phyloP scores from a whole-genome alignment of 2,888 invertebrate genomes.

The Harmothoe impar region DNA sequence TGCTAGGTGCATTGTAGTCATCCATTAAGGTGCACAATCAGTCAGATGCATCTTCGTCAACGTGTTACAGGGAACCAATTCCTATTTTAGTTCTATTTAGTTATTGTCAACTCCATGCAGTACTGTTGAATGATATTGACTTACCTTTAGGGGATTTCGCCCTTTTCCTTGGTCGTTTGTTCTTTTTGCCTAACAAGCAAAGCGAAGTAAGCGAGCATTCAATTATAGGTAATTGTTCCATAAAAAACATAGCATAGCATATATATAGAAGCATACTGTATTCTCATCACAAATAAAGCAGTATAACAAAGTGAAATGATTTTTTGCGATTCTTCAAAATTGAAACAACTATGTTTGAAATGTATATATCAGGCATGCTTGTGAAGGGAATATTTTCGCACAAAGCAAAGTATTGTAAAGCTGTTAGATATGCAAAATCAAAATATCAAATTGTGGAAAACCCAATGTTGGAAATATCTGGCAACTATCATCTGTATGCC shows the following conservation, averaged over 20 bases:
- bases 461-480: too few relatives aligned
- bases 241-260: background rate
- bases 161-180: conserved; percentile 22
- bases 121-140: background rate
- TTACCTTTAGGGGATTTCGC: conserved; percentile 34
- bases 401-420: too few relatives aligned
- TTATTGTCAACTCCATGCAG: background rate
- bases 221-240: background rate
- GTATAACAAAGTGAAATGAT: too few relatives aligned
- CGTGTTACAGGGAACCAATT: background rate
- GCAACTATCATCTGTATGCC: too few relatives aligned
- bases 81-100: background rate
- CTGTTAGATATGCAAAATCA: too few relatives aligned
- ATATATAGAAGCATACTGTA: background rate
- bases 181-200: conserved; percentile 54
- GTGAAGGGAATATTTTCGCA: too few relatives aligned
- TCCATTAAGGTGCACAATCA: background rate
- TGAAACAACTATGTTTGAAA: too few relatives aligned
- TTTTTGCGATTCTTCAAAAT: too few relatives aligned
- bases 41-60: background rate
- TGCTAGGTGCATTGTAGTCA: too few relatives aligned
- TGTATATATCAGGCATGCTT: too few relatives aligned
- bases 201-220: conserved; percentile 55
- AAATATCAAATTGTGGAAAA: too few relatives aligned
- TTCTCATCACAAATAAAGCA: too few relatives aligned